Evolutionary conservation across 2,113 vertebrate genomes (phyloP).

Genomic region (Sarotherodon lohbergeri): DNA sequence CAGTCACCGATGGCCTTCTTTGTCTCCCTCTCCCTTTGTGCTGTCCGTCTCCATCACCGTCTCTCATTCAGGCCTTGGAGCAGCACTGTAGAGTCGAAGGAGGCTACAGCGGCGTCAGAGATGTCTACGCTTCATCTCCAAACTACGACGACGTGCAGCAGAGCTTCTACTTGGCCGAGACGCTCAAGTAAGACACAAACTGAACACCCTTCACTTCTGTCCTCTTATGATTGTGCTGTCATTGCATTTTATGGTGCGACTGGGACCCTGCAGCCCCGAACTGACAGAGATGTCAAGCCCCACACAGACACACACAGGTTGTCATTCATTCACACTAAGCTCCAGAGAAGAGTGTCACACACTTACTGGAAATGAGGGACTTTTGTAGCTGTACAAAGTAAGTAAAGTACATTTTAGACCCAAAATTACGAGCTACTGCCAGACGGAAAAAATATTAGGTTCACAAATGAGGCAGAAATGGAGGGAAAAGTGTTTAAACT

Average conservation of each 20-base stretch:
- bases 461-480: background rate
- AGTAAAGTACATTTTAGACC: background rate
- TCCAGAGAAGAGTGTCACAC: background rate
- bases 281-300: background rate
- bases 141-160: constrained; percentile 94
- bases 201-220: background rate
- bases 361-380: background rate
- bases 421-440: background rate
- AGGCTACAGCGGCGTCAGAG: constrained; percentile 90
- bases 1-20: background rate
- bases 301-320: background rate
- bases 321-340: background rate
- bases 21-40: background rate
- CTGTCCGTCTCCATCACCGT: background rate
- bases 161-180: constrained; percentile 96
- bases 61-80: constrained; percentile 82
- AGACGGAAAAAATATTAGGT: background rate
- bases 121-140: constrained; percentile 82
- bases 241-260: background rate
- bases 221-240: constrained; percentile 12
- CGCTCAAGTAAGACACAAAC: constrained; percentile 84
- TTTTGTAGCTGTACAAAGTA: background rate
- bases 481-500: background rate
- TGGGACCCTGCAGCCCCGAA: background rate
- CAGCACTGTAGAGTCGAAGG: constrained; percentile 85